Evolutionary conservation across 2,797 vertebrate genomes (phyloP).

Genomic region (Sebastes steindachneri): DNA sequence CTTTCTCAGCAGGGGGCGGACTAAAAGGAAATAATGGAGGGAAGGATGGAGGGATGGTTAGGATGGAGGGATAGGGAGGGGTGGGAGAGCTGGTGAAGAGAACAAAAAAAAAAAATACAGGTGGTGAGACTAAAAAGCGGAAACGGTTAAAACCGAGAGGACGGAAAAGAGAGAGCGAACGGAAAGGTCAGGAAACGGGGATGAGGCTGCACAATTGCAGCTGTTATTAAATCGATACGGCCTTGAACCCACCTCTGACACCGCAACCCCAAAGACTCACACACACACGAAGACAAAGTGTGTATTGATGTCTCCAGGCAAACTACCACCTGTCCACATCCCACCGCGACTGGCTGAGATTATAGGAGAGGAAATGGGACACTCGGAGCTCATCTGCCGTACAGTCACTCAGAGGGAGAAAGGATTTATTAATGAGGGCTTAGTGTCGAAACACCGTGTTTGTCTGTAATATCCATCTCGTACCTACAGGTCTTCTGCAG

Average conservation of each 20-base stretch:
- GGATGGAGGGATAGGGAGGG: constrained; percentile 33
- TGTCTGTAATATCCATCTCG: constrained; percentile 12
- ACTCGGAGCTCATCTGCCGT: constrained; percentile 31
- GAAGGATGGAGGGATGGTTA: constrained; percentile 47
- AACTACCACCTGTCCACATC: constrained; percentile 36
- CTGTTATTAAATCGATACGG: constrained; percentile 57
- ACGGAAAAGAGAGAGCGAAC: constrained; percentile 9
- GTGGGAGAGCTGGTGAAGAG: constrained; percentile 7
- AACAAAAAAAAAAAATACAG: constrained; percentile 17
- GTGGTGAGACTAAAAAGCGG: constrained; percentile 8
- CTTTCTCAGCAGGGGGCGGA: constrained; percentile 71
- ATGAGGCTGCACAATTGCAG: constrained; percentile 45
- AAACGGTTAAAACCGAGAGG: constrained; percentile 33
- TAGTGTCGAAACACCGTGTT: neutral
- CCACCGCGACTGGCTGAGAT: constrained; percentile 35
- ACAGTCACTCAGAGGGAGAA: neutral
- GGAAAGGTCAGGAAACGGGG: constrained; percentile 28
- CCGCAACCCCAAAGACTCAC: constrained; percentile 2
- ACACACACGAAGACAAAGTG: constrained; percentile 16
- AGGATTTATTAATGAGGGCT: constrained; percentile 42
- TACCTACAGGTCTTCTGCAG: constrained; percentile 34
- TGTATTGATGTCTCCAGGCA: constrained; percentile 25
- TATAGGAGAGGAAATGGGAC: constrained; percentile 51
- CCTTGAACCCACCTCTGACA: constrained; percentile 57
- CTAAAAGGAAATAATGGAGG: constrained; percentile 81